A percentile compares a stretch with the other conserved stretches of the same genome.
phyloP scores from a whole-genome alignment of 2,797 vertebrate species.

The Tiaroga cobitis region DNA sequence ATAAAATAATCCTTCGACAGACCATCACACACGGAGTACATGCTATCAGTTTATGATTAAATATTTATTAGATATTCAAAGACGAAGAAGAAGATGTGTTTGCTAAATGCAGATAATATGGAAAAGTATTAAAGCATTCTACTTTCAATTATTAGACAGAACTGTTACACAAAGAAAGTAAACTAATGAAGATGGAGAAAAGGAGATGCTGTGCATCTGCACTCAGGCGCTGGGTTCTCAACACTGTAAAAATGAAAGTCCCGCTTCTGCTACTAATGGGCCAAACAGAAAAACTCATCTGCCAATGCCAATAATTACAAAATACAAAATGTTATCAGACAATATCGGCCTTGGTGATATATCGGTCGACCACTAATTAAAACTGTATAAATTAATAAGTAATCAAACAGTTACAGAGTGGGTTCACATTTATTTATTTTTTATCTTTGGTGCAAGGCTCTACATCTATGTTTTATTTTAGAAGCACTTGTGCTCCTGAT shows the following conservation, averaged over 20 bases:
- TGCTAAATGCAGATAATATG: not conserved
- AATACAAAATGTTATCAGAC: not conserved
- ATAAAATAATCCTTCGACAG: not conserved
- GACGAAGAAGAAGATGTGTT: not conserved
- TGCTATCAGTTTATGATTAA: not conserved
- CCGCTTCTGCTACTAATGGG: not conserved
- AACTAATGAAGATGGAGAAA: not conserved
- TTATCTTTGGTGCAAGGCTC: not conserved
- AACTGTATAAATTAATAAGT: not conserved
- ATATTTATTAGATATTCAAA: not conserved
- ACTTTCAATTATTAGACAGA: not conserved
- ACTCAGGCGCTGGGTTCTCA: not conserved
- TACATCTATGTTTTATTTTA: not conserved
- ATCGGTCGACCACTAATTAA: not conserved
- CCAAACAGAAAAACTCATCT: not conserved
- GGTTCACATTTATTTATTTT: not conserved
- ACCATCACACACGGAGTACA: not conserved
- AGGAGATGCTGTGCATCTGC: not conserved
- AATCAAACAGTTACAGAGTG: not conserved
- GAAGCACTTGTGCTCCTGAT: not conserved
- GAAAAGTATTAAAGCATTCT: not conserved
- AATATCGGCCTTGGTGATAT: not conserved
- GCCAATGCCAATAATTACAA: not conserved
- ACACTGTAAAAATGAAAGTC: not conserved
- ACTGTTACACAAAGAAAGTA: not conserved